Evolutionary conservation across 2,797 vertebrate genomes (phyloP), one percentile per base, ranked within the genome.

Genomic region (Sarcophilus harrisii): DNA sequence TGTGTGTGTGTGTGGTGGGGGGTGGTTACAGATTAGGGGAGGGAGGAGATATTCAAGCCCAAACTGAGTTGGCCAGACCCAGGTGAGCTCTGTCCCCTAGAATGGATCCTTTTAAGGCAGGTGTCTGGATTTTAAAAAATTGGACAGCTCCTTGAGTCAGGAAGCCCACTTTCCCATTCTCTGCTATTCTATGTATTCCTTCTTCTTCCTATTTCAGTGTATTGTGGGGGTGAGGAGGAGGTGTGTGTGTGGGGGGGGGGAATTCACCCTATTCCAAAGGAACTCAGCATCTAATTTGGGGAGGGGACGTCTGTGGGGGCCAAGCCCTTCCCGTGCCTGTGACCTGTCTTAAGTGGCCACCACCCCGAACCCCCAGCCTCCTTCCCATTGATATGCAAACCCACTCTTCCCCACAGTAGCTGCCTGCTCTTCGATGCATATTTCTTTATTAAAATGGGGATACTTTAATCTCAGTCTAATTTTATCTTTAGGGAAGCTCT

Each of bases 401-500:
- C 91, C 0, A 21, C 18, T 5, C 57, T 54, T 95, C 92, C 95
- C 91, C 57, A 55, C 96, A 38, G 5, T 0, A 95, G 95, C 96
- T 92, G 95, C 59, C 94, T 38, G 94, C 95, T 97, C 96, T 49
- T n/a, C 95, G 96, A 59, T n/a, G 96, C 94, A 0, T 92, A 95
- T 96, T 96, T 97, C 97, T 97, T 98, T 98, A 98, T 98, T 97
- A 98, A 98, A 98, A 97, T 0, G 57, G 97, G 97, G 97, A 96
- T 95, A 91, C 97, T 98, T 98, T 98, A 97, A 98, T 98, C 98
- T 98, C 97, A 93, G 96, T 97, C 98, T 98, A 97, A 98, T 98
- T 98, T 97, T 96, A 97, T 98, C 98, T 98, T 98, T 59, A 97
- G 98, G 98, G 98, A 98, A 98, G 97, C 97, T 96, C 49, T 81